These are phyloP conservation scores for Scylla paramamosain DNA, from an alignment of 1,140 invertebrate species.

Conservation along the genomic window DNA sequence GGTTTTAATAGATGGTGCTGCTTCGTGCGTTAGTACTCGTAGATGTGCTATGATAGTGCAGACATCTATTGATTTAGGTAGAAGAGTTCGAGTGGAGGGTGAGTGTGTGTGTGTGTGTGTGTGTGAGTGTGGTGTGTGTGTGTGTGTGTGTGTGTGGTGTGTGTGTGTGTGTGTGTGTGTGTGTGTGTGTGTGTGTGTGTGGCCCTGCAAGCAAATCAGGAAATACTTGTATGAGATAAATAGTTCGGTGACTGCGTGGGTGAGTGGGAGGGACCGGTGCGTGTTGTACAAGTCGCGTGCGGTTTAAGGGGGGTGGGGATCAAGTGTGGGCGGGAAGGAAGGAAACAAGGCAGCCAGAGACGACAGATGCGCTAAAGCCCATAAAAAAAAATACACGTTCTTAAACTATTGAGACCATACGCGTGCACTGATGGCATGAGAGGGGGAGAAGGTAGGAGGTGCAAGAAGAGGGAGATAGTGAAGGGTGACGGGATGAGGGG, in stretches of 20 bases:
- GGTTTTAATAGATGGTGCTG: too few relatives aligned
- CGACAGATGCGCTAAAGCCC: background rate
- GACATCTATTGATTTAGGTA: background rate
- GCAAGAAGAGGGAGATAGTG: too few relatives aligned
- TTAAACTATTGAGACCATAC: too few relatives aligned
- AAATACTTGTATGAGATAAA: too few relatives aligned
- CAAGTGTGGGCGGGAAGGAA: background rate
- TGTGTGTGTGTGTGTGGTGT: conserved; percentile 48
- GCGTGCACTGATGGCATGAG: background rate
- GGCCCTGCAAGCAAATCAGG: background rate
- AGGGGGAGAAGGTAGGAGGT: background rate
- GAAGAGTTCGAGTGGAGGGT: background rate
- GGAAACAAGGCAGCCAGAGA: background rate
- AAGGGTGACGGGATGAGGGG: background rate
- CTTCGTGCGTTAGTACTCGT: too few relatives aligned
- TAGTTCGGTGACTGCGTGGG: background rate
- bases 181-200: conserved; percentile 28
- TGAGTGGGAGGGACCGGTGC: background rate
- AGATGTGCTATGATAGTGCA: too few relatives aligned
- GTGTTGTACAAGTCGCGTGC: background rate
- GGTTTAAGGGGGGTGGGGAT: background rate
- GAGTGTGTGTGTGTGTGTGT: background rate
- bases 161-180: conserved; percentile 42
- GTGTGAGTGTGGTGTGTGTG: background rate
- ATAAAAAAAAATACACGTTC: too few relatives aligned